Conservation (phyloP, 2,888 invertebrate genomes). For the Drosophila villosipedis region DNA sequence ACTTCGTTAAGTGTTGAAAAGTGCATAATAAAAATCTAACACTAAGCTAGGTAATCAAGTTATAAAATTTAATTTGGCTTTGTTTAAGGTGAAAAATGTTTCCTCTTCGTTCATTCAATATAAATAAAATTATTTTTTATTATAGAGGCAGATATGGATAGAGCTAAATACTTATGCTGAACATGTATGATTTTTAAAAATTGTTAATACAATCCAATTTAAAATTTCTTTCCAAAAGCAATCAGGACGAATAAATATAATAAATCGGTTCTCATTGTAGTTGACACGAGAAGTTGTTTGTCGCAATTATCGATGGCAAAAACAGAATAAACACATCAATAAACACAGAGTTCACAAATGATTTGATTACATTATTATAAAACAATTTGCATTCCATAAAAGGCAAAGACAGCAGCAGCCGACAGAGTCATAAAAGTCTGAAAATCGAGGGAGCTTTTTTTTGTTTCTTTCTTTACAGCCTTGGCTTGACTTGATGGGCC, state of each 20-base stretch:
- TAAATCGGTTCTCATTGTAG: not conserved
- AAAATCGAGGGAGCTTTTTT: constrained; percentile 57
- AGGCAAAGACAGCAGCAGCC: constrained; percentile 60
- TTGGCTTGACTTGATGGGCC: constrained; percentile 43
- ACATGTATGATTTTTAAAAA: too few species aligned
- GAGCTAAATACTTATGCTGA: not conserved
- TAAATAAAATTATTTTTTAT: not conserved
- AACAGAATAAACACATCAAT: constrained; percentile 72
- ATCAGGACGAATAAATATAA: not conserved
- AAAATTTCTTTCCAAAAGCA: not conserved
- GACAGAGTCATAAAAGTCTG: constrained; percentile 74
- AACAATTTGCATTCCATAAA: constrained; percentile 81
- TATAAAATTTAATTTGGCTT: not conserved
- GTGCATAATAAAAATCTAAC: not conserved
- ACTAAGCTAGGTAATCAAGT: not conserved
- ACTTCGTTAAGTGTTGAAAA: not conserved
- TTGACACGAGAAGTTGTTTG: constrained; percentile 3
- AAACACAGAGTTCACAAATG: constrained; percentile 68
- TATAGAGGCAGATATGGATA: not conserved
- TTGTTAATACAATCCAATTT: not conserved
- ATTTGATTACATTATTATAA: constrained; percentile 80
- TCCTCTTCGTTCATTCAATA: not conserved
- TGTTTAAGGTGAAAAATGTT: not conserved
- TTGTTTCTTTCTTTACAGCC: constrained; percentile 4
- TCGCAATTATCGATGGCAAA: constrained; percentile 43